Evolutionary conservation across 2,888 invertebrate species (phyloP), one percentile per base, ranked within the genome.

Genomic region (Trachelus troglodyta): DNA sequence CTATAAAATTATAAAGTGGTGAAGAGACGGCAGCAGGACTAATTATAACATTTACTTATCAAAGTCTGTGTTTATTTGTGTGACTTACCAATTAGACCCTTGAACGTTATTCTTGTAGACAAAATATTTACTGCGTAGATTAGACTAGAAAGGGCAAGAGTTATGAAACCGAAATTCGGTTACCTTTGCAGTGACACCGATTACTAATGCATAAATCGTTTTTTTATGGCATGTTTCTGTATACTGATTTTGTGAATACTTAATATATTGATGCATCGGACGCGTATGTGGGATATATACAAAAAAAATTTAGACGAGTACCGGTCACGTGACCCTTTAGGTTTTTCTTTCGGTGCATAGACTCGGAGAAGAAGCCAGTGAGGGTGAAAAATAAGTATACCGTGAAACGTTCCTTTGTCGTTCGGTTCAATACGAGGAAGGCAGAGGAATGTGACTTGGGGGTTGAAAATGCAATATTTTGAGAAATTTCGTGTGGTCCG

Each of bases 401-500:
- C 6, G 23, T 23, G 23, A 56, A 23, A 56, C 23, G 40, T 15
- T 56, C 23, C 15, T 56, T 15, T 56, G 40, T 33, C 71, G 30
- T 31, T 12, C 71, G 71, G 71, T 0, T 71, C 12, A 33, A 71
- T 71, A 15, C 31, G 12, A 30, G 15, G 31, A 31, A 31, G 31
- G 31, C 31, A 31, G 31, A 31, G 31, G 23, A 56, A 56, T 56
- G 40, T 23, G 40, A 56, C 1, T 23, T 23, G 23, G 40, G 40
- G 40, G 40, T 56, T 56, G 40, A 56, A 56, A 75, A 69, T 78
- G 71, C 12, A 73, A 40, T 33, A 68, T 30, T 69, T 69, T 73
- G 56, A 73, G 35, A 73, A 76, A 78, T 73, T 73, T 76, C 56
- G 33, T n/a, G 31, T 30, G 37, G 33, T 56, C 71, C 33, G 75